phyloP scores from a whole-genome alignment of 2,113 vertebrate genomes.

The Oreochromis spilurus region DNA sequence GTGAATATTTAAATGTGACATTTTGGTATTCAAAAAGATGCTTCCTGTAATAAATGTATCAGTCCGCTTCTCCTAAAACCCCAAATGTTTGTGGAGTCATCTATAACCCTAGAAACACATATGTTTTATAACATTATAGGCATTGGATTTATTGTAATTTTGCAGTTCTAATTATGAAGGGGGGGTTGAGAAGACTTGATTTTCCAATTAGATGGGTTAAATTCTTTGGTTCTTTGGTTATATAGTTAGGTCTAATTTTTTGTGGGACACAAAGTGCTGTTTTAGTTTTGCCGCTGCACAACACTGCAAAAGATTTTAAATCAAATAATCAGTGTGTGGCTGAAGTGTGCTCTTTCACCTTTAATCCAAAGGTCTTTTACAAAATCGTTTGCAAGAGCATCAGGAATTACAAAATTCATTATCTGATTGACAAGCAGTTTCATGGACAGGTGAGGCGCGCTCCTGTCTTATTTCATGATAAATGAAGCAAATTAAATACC shows the following conservation, averaged over 20 bases:
- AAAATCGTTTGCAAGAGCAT: not conserved
- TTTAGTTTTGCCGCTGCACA: not conserved
- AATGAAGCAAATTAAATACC: not conserved
- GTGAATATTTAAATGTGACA: not conserved
- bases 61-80: not conserved
- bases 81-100: not conserved
- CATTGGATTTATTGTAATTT: not conserved
- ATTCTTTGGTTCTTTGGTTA: not conserved
- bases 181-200: not conserved
- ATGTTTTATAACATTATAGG: not conserved
- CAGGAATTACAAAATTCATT: not conserved
- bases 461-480: not conserved
- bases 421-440: not conserved
- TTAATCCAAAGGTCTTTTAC: not conserved
- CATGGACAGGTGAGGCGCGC: not conserved
- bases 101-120: not conserved
- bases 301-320: not conserved
- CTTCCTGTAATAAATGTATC: not conserved
- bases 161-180: not conserved
- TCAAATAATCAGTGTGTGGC: not conserved
- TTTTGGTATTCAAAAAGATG: not conserved
- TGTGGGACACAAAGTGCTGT: not conserved
- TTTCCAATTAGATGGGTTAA: not conserved
- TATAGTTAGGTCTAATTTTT: not conserved
- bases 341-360: not conserved